Evolutionary conservation across 2,888 invertebrate genomes (phyloP), one percentile per base, ranked within the genome.

Genomic region (Caenorhabditis angaria): DNA sequence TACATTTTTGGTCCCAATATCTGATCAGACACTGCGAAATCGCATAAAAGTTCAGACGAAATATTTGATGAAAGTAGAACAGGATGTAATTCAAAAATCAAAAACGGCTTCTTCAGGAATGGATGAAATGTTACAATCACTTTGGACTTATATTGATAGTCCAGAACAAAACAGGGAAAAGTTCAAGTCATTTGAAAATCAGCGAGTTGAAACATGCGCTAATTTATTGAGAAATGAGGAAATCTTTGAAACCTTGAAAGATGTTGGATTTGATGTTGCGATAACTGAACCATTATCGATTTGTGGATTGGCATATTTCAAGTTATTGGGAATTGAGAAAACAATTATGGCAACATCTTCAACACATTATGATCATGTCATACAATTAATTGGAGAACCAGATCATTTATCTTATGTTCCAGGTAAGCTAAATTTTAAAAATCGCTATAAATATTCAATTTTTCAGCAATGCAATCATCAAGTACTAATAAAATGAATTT

Each of bases 301-400:
- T 22, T 60, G 60, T 50, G 60, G 60, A 2, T 22, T 60, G 20
- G 60, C 20, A 32, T 22, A 25, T n/a, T 60, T 60, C 60, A 51
- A 29, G 24, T 14, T 4, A 28, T 1, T 59, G 12, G 59, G 59
- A 2, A 48, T 59, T 18, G 48, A 59, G 50, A 59, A 27, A 48
- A 48, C 50, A 24, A 48, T 48, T 18, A 48, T 59, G 5, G 59
- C 59, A 2, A 27, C 28, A n/a, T 59, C 59, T 0, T 3, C 12
- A 3, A n/a, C 59, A 2, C 18, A 18, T 12, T 48, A 27, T 28
- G 50, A 59, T n/a, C 12, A n/a, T 6, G 24, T 41, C 18, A 1
- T 48, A 14, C 6, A 18, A 3, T 5, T 41, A 14, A 48, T 28
- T 12, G 59, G 59, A 2, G 59, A 59, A 48, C 48, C 59, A 24